A percentile compares a stretch with the other conserved stretches of the same genome.
These are phyloP conservation scores for Ichneumon xanthorius DNA, from an alignment of 2,888 invertebrate genomes.

Conservation along the genomic window DNA sequence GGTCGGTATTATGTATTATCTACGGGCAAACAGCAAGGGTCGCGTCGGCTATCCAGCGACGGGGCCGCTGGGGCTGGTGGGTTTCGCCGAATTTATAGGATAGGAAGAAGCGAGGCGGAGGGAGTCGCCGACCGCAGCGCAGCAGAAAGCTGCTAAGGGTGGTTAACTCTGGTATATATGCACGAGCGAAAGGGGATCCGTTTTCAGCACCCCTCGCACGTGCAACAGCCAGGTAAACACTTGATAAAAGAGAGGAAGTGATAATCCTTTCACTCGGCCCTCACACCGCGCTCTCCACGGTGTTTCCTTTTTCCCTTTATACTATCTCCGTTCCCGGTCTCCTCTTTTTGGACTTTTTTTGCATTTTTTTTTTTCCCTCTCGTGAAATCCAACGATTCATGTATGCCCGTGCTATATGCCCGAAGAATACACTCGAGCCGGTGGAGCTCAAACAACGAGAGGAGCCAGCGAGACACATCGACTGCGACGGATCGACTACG, in stretches of 20 bases:
- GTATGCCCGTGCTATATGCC: background rate
- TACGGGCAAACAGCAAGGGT: constrained; percentile 44
- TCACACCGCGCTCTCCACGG: background rate
- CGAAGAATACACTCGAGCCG: background rate
- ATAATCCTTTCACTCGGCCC: constrained; percentile 28
- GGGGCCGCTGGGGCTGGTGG: constrained; percentile 16
- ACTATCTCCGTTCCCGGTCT: background rate
- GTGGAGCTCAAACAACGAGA: background rate
- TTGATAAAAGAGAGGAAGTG: constrained; percentile 38
- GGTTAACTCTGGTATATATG: constrained; percentile 39
- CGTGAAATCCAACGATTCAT: background rate
- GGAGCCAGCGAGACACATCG: background rate
- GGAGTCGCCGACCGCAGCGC: constrained; percentile 9
- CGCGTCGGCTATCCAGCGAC: constrained; percentile 17
- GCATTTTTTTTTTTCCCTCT: background rate
- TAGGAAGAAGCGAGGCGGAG: constrained; percentile 19
- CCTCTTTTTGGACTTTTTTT: background rate
- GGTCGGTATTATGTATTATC: constrained; percentile 49
- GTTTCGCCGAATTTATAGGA: constrained; percentile 38
- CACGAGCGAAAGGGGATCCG: constrained; percentile 38
- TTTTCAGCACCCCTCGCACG: constrained; percentile 31
- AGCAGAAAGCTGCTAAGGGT: constrained; percentile 43
- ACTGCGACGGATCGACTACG: constrained; percentile 4
- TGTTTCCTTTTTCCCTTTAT: constrained; percentile 13
- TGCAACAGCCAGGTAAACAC: constrained; percentile 49